Evolutionary conservation across 2,113 vertebrate species (phyloP).

Genomic region (Poeciliopsis prolifica): DNA sequence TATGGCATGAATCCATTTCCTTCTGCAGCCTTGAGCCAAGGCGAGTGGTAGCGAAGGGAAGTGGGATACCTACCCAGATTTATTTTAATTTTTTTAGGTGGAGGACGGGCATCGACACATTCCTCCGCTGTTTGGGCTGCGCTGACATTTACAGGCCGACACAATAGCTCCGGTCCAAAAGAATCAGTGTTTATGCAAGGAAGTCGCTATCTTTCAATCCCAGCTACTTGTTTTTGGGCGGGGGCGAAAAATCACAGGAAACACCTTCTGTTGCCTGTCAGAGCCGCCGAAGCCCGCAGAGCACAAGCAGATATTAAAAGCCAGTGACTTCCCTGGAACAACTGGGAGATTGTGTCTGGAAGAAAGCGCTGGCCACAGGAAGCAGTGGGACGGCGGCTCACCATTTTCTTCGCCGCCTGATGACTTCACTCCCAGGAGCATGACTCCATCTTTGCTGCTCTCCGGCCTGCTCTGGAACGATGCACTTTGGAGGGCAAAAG

Average conservation of each 20-base stretch:
- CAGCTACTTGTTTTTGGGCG: slow-evolving; percentile 66
- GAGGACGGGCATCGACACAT: slow-evolving; percentile 22
- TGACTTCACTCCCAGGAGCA: slow-evolving; percentile 81
- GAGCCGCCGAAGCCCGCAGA: slow-evolving; percentile 39
- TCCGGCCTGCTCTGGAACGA: slow-evolving; percentile 81
- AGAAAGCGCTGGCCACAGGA: slow-evolving; percentile 42
- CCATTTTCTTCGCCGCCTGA: slow-evolving; percentile 74
- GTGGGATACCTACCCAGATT: slow-evolving; percentile 3
- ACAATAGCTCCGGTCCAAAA: slow-evolving; percentile 72
- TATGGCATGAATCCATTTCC: slow-evolving; percentile 52
- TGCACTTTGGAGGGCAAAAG: slow-evolving; percentile 58
- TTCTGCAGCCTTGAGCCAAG: slow-evolving; percentile 1
- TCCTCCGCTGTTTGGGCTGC: slow-evolving; percentile 17
- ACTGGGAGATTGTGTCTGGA: slow-evolving; percentile 37
- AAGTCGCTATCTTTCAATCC: slow-evolving; percentile 75
- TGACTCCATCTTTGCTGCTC: slow-evolving; percentile 79
- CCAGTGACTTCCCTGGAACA: slow-evolving; percentile 61
- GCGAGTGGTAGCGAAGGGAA: slow-evolving; percentile 34
- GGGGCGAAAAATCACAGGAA: slow-evolving; percentile 77
- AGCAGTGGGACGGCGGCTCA: slow-evolving; percentile 51
- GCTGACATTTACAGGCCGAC: slow-evolving; percentile 69
- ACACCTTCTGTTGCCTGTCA: slow-evolving; percentile 71
- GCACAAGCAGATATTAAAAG: slow-evolving; percentile 81
- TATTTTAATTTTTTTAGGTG: slow-evolving; percentile 18
- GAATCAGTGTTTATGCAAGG: slow-evolving; percentile 74